These are phyloP conservation scores for Embidobia sp. DNA, from an alignment of 2,888 invertebrate genomes.

Conservation along the genomic window DNA sequence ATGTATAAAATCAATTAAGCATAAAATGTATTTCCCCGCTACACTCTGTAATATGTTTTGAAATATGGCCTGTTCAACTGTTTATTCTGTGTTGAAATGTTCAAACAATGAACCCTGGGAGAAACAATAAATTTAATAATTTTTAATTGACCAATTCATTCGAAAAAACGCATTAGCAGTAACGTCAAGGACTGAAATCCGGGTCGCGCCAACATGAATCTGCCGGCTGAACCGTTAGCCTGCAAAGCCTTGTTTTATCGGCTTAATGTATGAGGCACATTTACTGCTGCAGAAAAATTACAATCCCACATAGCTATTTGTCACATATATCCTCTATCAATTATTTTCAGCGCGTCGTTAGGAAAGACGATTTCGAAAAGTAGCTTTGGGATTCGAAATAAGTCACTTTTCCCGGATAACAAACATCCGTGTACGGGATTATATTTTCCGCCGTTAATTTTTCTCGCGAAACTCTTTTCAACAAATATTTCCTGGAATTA, in stretches of 20 bases:
- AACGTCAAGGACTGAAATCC: constrained; percentile 56
- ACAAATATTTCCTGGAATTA: no score
- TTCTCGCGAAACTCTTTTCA: no score
- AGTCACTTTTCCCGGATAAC: constrained; percentile 29
- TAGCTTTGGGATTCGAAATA: constrained; percentile 31
- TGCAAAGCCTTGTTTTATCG: constrained; percentile 58
- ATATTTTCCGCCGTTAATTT: background rate
- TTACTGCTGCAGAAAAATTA: constrained; percentile 54
- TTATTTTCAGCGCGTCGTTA: constrained; percentile 45
- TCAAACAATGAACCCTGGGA: no score
- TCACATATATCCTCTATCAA: constrained; percentile 56
- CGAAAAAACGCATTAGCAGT: constrained; percentile 41
- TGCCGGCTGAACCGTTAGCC: constrained; percentile 45
- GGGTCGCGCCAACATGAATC: constrained; percentile 51
- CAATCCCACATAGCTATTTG: constrained; percentile 56
- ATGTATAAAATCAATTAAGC: no score
- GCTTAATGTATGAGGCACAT: constrained; percentile 58
- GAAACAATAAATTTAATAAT: no score
- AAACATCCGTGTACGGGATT: constrained; percentile 4
- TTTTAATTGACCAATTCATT: constrained; percentile 24
- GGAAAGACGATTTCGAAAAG: constrained; percentile 43
- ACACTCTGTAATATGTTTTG: no score
- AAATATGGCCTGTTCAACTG: no score
- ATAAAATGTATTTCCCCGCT: no score
- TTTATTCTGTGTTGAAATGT: no score